These are phyloP conservation scores for Apodemia duryi DNA, from an alignment of 2,888 invertebrate species.

Conservation along the genomic window DNA sequence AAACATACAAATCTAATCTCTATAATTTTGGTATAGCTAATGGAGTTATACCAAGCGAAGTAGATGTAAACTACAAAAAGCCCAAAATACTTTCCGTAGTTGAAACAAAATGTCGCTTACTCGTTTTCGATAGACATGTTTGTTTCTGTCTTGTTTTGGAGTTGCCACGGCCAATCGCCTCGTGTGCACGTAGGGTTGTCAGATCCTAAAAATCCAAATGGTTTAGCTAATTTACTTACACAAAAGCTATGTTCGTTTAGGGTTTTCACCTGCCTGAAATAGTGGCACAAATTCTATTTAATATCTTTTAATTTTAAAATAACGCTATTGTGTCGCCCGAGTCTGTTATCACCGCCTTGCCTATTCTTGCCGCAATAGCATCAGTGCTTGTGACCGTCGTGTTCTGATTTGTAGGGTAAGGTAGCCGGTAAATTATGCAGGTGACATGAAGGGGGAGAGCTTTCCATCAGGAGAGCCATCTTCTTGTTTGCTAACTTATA, in stretches of 20 bases:
- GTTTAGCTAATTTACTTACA: neutral
- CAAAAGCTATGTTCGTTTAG: neutral
- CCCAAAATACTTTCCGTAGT: neutral
- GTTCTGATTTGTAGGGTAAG: too few relatives aligned
- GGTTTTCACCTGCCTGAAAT: neutral
- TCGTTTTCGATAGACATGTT: slow-evolving; percentile 1
- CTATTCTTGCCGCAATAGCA: too few relatives aligned
- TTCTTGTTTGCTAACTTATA: too few relatives aligned
- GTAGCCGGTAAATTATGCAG: too few relatives aligned
- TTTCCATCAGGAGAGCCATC: too few relatives aligned
- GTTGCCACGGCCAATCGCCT: neutral
- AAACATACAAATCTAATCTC: neutral
- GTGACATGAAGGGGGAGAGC: too few relatives aligned
- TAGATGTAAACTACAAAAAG: neutral
- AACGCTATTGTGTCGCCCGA: neutral
- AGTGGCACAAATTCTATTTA: neutral
- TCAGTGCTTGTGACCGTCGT: too few relatives aligned
- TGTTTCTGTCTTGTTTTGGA: slow-evolving; percentile 1
- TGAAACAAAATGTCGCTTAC: neutral
- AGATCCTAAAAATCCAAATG: neutral
- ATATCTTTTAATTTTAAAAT: neutral
- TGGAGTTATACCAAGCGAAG: too few relatives aligned
- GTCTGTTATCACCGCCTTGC: neutral
- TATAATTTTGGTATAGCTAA: too few relatives aligned
- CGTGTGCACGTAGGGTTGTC: neutral